A percentile compares a stretch with the other conserved stretches of the same genome.
phyloP scores from a whole-genome alignment of 2,797 vertebrate genomes.

The Adelosebastes latens region DNA sequence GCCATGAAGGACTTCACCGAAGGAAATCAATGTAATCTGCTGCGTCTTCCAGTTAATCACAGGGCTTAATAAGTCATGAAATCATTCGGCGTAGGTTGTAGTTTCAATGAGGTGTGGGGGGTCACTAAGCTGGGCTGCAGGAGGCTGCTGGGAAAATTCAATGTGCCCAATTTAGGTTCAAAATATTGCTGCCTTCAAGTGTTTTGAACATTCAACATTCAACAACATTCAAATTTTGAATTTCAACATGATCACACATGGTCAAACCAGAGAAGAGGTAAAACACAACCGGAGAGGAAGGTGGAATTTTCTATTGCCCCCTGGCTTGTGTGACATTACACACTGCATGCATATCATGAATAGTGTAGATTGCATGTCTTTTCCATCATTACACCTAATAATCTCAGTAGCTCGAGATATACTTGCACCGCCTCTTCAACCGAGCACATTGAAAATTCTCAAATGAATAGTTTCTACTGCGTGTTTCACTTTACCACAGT shows the following conservation, averaged over 20 bases:
- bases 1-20: slow-evolving; percentile 68
- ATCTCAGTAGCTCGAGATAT: background rate
- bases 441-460: background rate
- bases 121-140: background rate
- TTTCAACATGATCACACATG: background rate
- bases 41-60: slow-evolving; percentile 54
- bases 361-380: background rate
- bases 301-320: background rate
- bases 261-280: background rate
- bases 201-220: too few species aligned
- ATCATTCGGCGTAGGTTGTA: slow-evolving; percentile 43
- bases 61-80: slow-evolving; percentile 68
- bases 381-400: slow-evolving; percentile 17
- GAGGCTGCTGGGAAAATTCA: background rate
- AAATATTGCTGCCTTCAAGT: slow-evolving; percentile 5
- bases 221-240: background rate
- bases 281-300: background rate
- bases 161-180: background rate
- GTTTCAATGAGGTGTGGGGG: slow-evolving; percentile 34
- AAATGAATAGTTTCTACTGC: background rate
- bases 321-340: slow-evolving; percentile 1
- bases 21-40: slow-evolving; percentile 66
- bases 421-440: background rate
- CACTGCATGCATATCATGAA: background rate
- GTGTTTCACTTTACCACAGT: background rate